A percentile compares a stretch with the other conserved stretches of the same genome.
phyloP scores from a whole-genome alignment of 2,113 vertebrate species.

The Mustelus asterias region DNA sequence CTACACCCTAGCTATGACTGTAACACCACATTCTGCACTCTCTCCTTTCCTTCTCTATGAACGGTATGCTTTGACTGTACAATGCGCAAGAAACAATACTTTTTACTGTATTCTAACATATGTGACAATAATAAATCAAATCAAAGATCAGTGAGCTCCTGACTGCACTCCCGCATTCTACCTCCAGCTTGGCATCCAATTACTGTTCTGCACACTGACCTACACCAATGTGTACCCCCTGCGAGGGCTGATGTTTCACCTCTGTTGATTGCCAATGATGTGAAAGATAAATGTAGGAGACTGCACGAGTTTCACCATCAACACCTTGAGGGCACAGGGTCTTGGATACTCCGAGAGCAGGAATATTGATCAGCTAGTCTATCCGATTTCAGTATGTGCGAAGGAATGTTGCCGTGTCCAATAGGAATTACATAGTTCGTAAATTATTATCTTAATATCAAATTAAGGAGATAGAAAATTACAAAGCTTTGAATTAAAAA shows the following conservation, averaged over 20 bases:
- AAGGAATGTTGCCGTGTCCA: neutral
- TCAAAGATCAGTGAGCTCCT: neutral
- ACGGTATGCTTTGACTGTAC: too few relatives aligned
- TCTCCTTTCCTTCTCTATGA: too few relatives aligned
- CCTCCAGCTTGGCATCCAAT: neutral
- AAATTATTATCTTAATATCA: neutral
- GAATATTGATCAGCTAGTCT: neutral
- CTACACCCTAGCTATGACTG: too few relatives aligned
- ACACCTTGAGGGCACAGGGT: neutral
- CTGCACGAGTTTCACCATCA: neutral
- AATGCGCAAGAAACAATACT: too few relatives aligned
- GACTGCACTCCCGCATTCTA: neutral
- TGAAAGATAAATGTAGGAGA: neutral
- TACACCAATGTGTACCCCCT: too few relatives aligned
- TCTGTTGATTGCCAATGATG: neutral
- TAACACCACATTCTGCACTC: too few relatives aligned
- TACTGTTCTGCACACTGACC: neutral
- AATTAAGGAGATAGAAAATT: constrained; percentile 17
- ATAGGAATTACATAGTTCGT: neutral
- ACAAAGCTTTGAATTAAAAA: constrained; percentile 16
- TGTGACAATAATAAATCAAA: too few relatives aligned
- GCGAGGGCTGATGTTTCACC: neutral
- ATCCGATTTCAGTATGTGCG: neutral
- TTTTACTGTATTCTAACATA: too few relatives aligned
- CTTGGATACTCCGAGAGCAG: neutral